A percentile compares a stretch with the other conserved stretches of the same genome.
phyloP scores from a whole-genome alignment of 2,888 invertebrate genomes.

The Cryptus armator region DNA sequence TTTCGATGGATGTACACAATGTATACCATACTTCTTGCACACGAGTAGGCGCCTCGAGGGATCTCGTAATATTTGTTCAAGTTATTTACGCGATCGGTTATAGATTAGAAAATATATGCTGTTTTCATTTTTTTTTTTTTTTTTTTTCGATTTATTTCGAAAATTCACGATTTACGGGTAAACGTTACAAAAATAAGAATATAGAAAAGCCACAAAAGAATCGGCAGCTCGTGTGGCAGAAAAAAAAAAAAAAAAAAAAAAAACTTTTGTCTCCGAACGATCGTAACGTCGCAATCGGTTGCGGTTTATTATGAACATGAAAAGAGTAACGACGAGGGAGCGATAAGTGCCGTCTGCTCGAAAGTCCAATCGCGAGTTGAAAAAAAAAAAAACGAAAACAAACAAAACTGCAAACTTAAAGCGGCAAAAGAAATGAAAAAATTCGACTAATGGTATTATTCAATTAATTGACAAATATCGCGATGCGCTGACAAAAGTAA shows the following conservation, averaged over 20 bases:
- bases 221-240: neutral
- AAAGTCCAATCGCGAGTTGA: slow-evolving; percentile 12
- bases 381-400: neutral
- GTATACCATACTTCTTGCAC: neutral
- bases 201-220: neutral
- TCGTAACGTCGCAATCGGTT: slow-evolving; percentile 2
- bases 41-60: slow-evolving; percentile 27
- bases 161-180: neutral
- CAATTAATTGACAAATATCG: neutral
- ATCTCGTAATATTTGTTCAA: slow-evolving; percentile 58
- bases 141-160: neutral
- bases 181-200: neutral
- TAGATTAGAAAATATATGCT: slow-evolving; percentile 50
- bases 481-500: neutral
- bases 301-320: slow-evolving; percentile 1
- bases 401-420: neutral
- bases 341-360: slow-evolving; percentile 12
- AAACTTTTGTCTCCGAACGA: neutral
- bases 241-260: slow-evolving; percentile 1
- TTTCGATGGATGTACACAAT: neutral
- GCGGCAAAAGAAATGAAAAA: neutral
- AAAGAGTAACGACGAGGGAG: slow-evolving; percentile 14
- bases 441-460: neutral
- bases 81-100: slow-evolving; percentile 38
- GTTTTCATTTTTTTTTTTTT: slow-evolving; percentile 36